Evolutionary conservation across 2,113 vertebrate genomes (phyloP).

Genomic region (Grammomys surdaster): DNA sequence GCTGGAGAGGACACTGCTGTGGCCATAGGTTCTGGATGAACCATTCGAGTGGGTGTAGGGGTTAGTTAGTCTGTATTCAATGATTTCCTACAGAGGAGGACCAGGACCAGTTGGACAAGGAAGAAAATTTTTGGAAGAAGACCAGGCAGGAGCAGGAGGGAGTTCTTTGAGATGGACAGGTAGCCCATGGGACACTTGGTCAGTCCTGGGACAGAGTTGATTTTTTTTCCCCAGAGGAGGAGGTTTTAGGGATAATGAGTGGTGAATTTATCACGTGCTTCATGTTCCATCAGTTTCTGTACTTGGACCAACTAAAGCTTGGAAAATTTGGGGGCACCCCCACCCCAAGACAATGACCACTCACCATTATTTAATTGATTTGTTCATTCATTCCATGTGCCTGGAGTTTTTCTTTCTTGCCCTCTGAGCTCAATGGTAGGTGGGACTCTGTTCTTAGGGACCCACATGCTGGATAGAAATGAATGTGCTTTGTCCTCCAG

Average conservation of each 20-base stretch:
- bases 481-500: neutral
- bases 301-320: neutral
- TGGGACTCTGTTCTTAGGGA: neutral
- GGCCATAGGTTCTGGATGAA: neutral
- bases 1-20: neutral
- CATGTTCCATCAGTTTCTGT: neutral
- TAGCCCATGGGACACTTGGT: no score
- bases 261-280: rapidly evolving
- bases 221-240: neutral
- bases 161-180: neutral
- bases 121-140: neutral
- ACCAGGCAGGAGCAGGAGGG: neutral
- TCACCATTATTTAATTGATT: neutral
- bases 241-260: neutral
- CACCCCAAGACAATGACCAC: neutral
- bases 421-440: neutral
- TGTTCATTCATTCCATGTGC: neutral
- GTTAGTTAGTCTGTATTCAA: neutral
- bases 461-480: neutral
- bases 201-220: neutral
- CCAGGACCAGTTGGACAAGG: neutral
- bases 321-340: neutral
- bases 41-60: neutral
- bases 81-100: neutral
- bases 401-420: neutral